Percentiles rank a stretch among this genome's conserved stretches.
Conservation (phyloP, 2,797 vertebrate genomes). For the Intellagama lesueurii region DNA sequence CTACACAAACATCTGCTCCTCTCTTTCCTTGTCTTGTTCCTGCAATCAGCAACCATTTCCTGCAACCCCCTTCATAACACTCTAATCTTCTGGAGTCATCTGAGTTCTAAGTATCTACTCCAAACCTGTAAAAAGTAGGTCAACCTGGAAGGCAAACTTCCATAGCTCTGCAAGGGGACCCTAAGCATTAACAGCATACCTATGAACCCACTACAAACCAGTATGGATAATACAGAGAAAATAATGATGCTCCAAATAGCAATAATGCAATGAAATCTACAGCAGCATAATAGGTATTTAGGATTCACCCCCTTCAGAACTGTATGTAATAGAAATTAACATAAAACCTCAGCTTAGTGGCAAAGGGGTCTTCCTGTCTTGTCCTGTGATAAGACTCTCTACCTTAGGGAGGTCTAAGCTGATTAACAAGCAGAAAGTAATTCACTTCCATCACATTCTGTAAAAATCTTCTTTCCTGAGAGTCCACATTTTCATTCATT, state of each 20-base stretch:
- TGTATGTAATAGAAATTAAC: conserved; percentile 12
- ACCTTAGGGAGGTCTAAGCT: neutral
- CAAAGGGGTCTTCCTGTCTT: neutral
- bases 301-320: conserved; percentile 60
- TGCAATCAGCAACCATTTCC: conserved; percentile 11
- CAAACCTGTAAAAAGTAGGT: neutral
- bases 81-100: conserved; percentile 25
- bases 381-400: conserved; percentile 15
- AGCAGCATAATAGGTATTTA: conserved; percentile 7
- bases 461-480: conserved; percentile 70
- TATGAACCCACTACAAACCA: conserved; percentile 23
- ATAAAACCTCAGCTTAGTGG: neutral
- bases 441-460: conserved; percentile 47
- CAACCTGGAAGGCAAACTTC: conserved; percentile 23
- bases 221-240: conserved; percentile 30
- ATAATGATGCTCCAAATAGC: conserved; percentile 1
- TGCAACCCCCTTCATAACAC: conserved; percentile 12
- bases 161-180: neutral
- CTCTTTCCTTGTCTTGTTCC: conserved; percentile 10
- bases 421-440: conserved; percentile 18
- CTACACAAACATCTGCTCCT: neutral
- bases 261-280: conserved; percentile 31
- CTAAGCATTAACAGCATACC: conserved; percentile 12
- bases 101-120: conserved; percentile 9
- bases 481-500: conserved; percentile 66